Evolutionary conservation across 2,113 vertebrate genomes (phyloP).

Genomic region (Misgurnus mizolepis): DNA sequence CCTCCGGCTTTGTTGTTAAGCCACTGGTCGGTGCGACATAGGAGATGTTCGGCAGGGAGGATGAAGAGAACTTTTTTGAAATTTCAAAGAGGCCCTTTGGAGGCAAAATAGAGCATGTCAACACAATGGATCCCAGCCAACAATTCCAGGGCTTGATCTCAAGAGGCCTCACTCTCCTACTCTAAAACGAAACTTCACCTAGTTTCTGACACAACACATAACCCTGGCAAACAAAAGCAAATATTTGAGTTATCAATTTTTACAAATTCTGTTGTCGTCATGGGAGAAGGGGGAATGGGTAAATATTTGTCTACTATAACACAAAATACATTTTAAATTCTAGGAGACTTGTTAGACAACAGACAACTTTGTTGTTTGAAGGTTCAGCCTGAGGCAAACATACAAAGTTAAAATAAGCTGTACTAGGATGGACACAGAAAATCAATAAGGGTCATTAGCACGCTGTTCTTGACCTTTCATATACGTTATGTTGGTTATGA

Average conservation of each 20-base stretch:
- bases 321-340: not conserved
- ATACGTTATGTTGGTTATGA: not conserved
- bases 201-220: not conserved
- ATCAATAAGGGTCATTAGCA: slow-evolving; percentile 20
- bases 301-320: not conserved
- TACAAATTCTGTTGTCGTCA: not conserved
- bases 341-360: not conserved
- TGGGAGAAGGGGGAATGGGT: not conserved
- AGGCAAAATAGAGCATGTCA: not conserved
- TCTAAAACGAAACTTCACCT: not conserved
- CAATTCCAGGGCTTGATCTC: not conserved
- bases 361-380: not conserved
- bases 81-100: slow-evolving; percentile 5
- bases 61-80: not conserved
- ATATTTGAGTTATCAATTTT: not conserved
- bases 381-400: not conserved
- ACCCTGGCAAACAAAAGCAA: not conserved
- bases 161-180: not conserved
- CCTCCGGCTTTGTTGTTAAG: slow-evolving; percentile 35
- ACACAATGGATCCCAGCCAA: slow-evolving; percentile 26
- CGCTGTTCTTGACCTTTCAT: slow-evolving; percentile 19
- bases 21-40: slow-evolving; percentile 10
- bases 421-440: not conserved
- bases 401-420: not conserved
- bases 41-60: slow-evolving; percentile 22